phyloP scores from a whole-genome alignment of 2,888 invertebrate genomes.

The Mesorhabditis belari region DNA sequence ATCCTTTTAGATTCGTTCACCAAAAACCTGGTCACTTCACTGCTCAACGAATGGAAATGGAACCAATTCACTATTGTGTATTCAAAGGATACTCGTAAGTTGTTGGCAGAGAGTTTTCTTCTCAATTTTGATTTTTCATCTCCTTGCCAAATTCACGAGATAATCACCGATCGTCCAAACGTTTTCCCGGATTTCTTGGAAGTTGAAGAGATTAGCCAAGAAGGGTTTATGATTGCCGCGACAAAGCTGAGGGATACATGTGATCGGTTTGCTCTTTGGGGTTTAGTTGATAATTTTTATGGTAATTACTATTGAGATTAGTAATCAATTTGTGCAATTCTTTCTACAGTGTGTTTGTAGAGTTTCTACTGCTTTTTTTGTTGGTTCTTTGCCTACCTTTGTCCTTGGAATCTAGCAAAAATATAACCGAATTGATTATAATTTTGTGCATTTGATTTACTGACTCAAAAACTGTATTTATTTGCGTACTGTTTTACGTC shows the following conservation, averaged over 20 bases:
- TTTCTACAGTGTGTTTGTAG: too few species aligned
- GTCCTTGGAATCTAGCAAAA: too few species aligned
- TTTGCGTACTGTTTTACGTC: too few species aligned
- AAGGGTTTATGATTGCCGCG: neutral
- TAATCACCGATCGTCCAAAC: neutral
- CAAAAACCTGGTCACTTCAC: neutral
- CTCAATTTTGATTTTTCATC: neutral
- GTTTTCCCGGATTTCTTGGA: neutral
- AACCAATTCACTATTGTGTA: neutral
- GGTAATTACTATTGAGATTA: too few species aligned
- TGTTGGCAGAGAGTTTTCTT: neutral
- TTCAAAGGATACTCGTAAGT: neutral
- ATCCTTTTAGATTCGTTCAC: neutral
- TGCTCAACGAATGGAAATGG: neutral
- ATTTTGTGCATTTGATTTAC: too few species aligned
- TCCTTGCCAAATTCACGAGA: neutral
- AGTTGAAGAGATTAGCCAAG: neutral
- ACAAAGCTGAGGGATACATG: neutral
- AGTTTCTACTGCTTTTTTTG: too few species aligned
- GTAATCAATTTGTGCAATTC: too few species aligned
- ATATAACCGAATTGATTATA: too few species aligned
- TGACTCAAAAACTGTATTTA: too few species aligned
- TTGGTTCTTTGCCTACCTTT: too few species aligned
- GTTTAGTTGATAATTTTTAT: too few species aligned
- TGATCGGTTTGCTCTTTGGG: too few species aligned